Evolutionary conservation across 2,888 invertebrate species (phyloP).

Genomic region (Zaprionus lineosus): DNA sequence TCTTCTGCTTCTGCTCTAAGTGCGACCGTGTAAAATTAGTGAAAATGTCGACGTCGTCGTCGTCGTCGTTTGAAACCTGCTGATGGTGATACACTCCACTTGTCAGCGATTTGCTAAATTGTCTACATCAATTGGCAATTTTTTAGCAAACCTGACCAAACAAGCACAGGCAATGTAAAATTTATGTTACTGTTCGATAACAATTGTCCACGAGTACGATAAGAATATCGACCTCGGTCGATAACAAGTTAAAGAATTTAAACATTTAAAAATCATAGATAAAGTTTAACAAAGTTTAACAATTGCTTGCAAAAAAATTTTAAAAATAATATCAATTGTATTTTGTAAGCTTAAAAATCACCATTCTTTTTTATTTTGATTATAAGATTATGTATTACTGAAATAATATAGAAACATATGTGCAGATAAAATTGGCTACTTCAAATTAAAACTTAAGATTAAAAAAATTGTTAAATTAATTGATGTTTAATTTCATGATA

Average conservation of each 20-base stretch:
- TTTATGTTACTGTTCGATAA: slow-evolving; percentile 39
- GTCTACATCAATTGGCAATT: slow-evolving; percentile 49
- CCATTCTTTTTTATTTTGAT: no score
- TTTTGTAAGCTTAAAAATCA: no score
- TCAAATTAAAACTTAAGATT: no score
- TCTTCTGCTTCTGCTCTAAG: neutral
- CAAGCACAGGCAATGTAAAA: slow-evolving; percentile 46
- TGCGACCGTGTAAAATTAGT: slow-evolving; percentile 10
- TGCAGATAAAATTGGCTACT: no score
- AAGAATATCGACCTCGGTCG: slow-evolving; percentile 30
- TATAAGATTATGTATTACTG: no score
- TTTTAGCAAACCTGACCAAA: slow-evolving; percentile 27
- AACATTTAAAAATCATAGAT: no score
- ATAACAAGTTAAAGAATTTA: neutral
- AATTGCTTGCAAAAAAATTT: no score
- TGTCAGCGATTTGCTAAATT: slow-evolving; percentile 37
- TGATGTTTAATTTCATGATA: no score
- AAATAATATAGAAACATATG: no score
- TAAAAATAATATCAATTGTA: no score
- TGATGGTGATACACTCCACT: slow-evolving; percentile 40
- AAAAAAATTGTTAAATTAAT: no score
- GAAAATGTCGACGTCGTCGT: slow-evolving; percentile 33
- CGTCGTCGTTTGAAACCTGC: slow-evolving; percentile 41
- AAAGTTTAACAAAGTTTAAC: no score
- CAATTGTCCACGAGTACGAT: slow-evolving; percentile 53